Evolutionary conservation across 2,113 vertebrate genomes (phyloP).

Genomic region (Gadus macrocephalus): DNA sequence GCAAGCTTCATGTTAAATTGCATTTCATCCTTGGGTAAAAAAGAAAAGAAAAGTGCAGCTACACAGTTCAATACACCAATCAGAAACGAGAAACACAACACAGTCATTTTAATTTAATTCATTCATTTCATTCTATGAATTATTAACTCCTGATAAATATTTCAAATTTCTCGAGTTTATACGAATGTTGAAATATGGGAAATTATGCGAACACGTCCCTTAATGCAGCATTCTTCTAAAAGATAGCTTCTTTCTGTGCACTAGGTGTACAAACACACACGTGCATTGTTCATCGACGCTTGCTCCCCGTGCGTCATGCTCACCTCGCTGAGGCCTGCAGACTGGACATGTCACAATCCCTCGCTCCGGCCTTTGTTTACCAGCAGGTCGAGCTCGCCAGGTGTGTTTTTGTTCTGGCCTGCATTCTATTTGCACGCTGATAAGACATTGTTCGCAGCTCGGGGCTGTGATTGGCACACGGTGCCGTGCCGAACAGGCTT

Average conservation of each 20-base stretch:
- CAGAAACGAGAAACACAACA: not conserved
- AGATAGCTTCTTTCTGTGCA: too few relatives aligned
- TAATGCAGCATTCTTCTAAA: constrained; percentile 2
- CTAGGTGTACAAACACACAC: not conserved
- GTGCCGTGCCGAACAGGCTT: constrained; percentile 4
- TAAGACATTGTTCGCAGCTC: constrained; percentile 18
- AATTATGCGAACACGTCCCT: not conserved
- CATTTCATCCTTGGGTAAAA: too few relatives aligned
- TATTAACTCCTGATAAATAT: constrained; percentile 1
- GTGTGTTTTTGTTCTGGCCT: not conserved
- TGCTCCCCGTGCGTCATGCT: not conserved
- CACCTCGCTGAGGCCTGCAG: not conserved
- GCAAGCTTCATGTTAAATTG: too few relatives aligned
- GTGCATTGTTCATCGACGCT: not conserved
- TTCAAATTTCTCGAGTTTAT: not conserved
- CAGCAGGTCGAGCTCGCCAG: constrained; percentile 1
- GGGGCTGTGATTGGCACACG: constrained; percentile 21
- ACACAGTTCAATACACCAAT: too few relatives aligned
- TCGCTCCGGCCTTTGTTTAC: constrained; percentile 7
- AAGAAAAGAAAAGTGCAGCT: too few relatives aligned
- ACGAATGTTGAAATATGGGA: not conserved
- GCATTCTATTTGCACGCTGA: constrained; percentile 15
- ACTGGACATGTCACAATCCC: not conserved
- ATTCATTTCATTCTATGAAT: constrained; percentile 3
- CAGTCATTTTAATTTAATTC: not conserved